A percentile compares a stretch with the other conserved stretches of the same genome.
These are phyloP conservation scores for Phyllotis vaccarum DNA, from an alignment of 2,797 vertebrate species.

Conservation along the genomic window DNA sequence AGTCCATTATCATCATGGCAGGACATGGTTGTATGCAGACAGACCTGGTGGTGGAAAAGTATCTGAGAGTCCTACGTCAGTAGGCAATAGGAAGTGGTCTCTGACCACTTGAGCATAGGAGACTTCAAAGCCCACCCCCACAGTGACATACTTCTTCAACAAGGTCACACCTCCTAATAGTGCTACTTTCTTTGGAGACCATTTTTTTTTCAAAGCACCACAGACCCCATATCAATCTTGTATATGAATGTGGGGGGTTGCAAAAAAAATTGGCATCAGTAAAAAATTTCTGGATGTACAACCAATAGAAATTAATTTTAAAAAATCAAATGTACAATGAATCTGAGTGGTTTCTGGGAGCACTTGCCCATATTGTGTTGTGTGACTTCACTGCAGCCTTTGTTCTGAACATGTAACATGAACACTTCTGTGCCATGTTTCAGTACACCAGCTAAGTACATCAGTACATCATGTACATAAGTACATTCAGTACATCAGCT, in stretches of 20 bases:
- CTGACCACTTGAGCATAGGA: not conserved
- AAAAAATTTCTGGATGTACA: not conserved
- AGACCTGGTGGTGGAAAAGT: not conserved
- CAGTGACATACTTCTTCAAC: not conserved
- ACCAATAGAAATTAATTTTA: not conserved
- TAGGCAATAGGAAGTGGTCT: not conserved
- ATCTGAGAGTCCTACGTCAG: not conserved
- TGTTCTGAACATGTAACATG: not conserved
- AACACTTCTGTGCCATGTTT: not conserved
- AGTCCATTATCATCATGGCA: not conserved
- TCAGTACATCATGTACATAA: too few species aligned
- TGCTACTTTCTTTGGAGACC: not conserved
- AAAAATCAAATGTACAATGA: not conserved
- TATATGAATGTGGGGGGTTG: not conserved
- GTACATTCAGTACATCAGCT: too few species aligned
- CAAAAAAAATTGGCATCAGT: not conserved
- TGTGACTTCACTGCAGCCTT: too few species aligned
- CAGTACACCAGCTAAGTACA: too few species aligned
- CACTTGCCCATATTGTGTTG: not conserved
- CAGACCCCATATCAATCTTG: not conserved
- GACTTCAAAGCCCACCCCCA: not conserved
- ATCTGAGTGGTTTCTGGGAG: not conserved
- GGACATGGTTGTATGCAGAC: not conserved
- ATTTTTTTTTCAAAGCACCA: not conserved
- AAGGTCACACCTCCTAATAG: not conserved